Percentiles rank a stretch among this genome's conserved stretches.
Conservation (phyloP, 2,113 vertebrate species). For the Coregonus clupeaformis region DNA sequence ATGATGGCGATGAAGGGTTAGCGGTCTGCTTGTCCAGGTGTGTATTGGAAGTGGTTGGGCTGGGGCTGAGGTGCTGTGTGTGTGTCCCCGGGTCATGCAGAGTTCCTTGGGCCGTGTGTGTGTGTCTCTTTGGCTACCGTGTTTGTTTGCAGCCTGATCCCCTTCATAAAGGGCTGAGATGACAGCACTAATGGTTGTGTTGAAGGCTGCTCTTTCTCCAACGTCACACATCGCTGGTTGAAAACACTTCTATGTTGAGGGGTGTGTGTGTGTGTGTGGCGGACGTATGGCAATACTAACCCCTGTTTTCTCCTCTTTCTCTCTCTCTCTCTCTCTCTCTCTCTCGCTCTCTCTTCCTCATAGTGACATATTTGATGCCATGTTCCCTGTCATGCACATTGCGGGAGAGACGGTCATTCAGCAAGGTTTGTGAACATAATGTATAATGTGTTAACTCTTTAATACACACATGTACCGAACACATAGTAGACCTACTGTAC, state of each 20-base stretch:
- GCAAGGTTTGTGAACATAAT: constrained; percentile 77
- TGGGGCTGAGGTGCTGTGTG: no score
- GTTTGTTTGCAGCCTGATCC: constrained; percentile 9
- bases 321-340: background rate
- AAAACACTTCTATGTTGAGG: background rate
- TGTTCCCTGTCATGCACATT: constrained; percentile 97
- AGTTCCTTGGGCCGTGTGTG: constrained; percentile 29
- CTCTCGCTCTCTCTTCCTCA: constrained; percentile 42
- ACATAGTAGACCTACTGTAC: no score
- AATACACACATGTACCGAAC: background rate
- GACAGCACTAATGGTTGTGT: constrained; percentile 23
- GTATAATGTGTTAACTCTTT: background rate
- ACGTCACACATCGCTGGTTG: background rate
- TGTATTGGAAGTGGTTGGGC: no score
- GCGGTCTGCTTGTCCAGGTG: background rate
- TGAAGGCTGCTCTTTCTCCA: constrained; percentile 17
- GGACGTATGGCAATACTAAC: constrained; percentile 2
- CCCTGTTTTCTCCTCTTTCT: background rate
- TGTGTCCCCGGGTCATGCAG: constrained; percentile 40
- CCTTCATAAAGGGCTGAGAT: constrained; percentile 20
- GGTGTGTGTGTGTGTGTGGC: background rate
- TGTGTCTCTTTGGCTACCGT: constrained; percentile 18
- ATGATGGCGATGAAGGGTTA: no score
- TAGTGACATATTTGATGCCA: constrained; percentile 98
- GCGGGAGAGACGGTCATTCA: constrained; percentile 96